These are phyloP conservation scores for Podarcis raffonei DNA, from an alignment of 2,113 vertebrate genomes.

Conservation along the genomic window DNA sequence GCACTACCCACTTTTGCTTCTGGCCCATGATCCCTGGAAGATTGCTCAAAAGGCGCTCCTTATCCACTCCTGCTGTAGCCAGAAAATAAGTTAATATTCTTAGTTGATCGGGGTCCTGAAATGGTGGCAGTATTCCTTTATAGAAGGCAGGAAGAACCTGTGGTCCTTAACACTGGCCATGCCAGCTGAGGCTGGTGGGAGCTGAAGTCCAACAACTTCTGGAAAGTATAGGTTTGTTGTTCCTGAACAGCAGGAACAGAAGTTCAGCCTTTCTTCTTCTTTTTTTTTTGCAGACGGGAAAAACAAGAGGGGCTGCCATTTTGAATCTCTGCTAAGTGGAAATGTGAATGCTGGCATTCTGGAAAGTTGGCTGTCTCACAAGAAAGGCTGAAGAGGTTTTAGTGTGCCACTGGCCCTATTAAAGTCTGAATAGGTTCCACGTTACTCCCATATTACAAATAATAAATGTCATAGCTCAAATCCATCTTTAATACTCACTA, in stretches of 20 bases:
- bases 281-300: not conserved
- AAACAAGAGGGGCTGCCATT: not conserved
- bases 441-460: slow-evolving; percentile 44
- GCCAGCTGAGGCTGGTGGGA: not conserved
- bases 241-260: no score
- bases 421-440: not conserved
- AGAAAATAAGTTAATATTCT: not conserved
- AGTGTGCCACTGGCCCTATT: slow-evolving; percentile 2
- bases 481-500: slow-evolving; percentile 63
- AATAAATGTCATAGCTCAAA: slow-evolving; percentile 58
- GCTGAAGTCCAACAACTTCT: no score
- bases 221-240: no score
- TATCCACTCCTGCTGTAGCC: no score
- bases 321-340: not conserved
- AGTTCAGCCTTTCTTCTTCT: not conserved
- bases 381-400: not conserved
- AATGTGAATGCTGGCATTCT: not conserved
- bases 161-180: not conserved
- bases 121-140: not conserved
- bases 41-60: no score
- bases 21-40: no score
- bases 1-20: no score
- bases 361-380: slow-evolving; percentile 18
- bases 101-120: not conserved
- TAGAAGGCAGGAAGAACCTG: not conserved